Conservation (phyloP, 23 tunicate species). For the Botrylloides violaceus region DNA sequence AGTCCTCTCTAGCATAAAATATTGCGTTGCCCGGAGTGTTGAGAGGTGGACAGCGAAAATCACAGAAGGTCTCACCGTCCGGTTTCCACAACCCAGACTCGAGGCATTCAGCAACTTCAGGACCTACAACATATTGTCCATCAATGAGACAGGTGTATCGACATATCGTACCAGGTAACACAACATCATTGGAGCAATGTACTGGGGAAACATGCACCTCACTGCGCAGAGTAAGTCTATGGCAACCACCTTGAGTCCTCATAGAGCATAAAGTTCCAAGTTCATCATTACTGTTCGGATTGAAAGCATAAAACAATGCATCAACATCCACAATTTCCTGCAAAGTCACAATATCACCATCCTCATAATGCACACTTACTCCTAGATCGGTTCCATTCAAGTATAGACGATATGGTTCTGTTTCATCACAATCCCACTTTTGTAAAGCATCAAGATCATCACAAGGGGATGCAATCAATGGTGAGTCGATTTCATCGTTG, state of each 20-base stretch:
- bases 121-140: neutral
- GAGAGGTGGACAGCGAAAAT: conserved; percentile 12
- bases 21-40: neutral
- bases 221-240: neutral
- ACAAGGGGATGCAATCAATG: conserved; percentile 24
- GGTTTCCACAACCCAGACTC: conserved; percentile 29
- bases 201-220: neutral
- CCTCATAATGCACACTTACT: neutral
- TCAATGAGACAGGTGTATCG: conserved; percentile 1
- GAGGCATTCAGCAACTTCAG: neutral
- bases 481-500: neutral
- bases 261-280: conserved; percentile 45
- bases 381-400: conserved; percentile 7
- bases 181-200: neutral
- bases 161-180: conserved; percentile 11
- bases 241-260: conserved; percentile 17
- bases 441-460: conserved; percentile 32
- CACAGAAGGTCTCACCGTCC: conserved; percentile 4
- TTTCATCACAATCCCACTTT: conserved; percentile 45
- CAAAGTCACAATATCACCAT: conserved; percentile 16
- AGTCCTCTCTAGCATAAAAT: neutral
- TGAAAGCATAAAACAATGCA: conserved; percentile 39
- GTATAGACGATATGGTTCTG: conserved; percentile 19
- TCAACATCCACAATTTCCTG: neutral
- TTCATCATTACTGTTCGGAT: conserved; percentile 26